phyloP scores from a whole-genome alignment of 2,888 invertebrate genomes.

The Chrysolina americana region DNA sequence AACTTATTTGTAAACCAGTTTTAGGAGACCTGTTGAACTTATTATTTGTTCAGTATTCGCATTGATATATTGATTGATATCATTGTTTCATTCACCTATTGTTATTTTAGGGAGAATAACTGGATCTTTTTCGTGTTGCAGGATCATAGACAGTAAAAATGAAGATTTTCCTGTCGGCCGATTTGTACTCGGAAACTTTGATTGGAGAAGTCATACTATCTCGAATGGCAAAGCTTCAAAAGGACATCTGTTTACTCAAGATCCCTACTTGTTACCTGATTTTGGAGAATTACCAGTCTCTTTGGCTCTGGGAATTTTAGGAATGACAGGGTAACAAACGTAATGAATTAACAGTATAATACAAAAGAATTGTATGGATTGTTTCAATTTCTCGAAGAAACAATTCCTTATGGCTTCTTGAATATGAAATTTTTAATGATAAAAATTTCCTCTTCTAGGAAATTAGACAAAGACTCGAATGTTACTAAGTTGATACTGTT shows the following conservation, averaged over 20 bases:
- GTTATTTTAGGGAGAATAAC: too few relatives aligned
- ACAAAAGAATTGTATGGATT: neutral
- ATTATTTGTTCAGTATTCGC: too few relatives aligned
- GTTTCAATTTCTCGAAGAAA: neutral
- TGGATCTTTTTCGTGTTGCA: slow-evolving; percentile 63
- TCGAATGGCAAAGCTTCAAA: slow-evolving; percentile 74
- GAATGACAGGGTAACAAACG: slow-evolving; percentile 77
- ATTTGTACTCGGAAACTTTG: slow-evolving; percentile 75
- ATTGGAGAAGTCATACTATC: slow-evolving; percentile 78
- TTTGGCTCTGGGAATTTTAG: slow-evolving; percentile 76
- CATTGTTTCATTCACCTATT: too few relatives aligned
- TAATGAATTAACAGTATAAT: neutral
- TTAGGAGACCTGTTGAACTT: too few relatives aligned
- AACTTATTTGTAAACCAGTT: too few relatives aligned
- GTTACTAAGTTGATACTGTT: too few relatives aligned
- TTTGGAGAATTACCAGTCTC: slow-evolving; percentile 75
- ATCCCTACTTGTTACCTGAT: slow-evolving; percentile 72
- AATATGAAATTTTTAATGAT: too few relatives aligned
- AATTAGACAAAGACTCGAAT: too few relatives aligned
- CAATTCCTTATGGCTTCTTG: too few relatives aligned
- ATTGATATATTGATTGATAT: too few relatives aligned
- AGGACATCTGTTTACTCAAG: slow-evolving; percentile 47
- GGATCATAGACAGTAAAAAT: slow-evolving; percentile 78
- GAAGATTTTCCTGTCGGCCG: slow-evolving; percentile 76
- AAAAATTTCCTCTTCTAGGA: too few relatives aligned